Base-by-base conservation (phyloP, 2,888 invertebrate species). In the Coronaproctus castanopsis region DNA sequence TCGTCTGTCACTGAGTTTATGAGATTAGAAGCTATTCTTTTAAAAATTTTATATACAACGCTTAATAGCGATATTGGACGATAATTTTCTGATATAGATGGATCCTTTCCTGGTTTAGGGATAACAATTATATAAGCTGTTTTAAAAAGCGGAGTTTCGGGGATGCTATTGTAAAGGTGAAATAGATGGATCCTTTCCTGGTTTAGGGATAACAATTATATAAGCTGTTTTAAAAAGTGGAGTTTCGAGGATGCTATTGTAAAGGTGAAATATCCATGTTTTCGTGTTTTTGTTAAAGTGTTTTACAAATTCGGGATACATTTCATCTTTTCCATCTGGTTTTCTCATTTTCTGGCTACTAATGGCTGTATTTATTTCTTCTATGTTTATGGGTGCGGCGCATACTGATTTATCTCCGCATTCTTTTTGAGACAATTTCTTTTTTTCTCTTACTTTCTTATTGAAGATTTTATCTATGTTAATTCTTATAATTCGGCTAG, bases 41-140 rank as follows among this genome's bases (percentile, higher is more conserved):
- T 54, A 54, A 58, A 50, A 22, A 54, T 36, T 55, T 58, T 55
- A 24, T 59, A 59, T 50, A 54, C 51, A 20, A 50, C 58, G 53
- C 59, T 59, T 49, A 59, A 52, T 51, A 59, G 59, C 48, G 56
- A 24, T 56, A 56, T 59, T 36, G 14, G 36, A 14, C 14, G 36
- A 36, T 36, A 36, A 36, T 55, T 22, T 18, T 52, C 52, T 22
- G 36, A 23, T 21, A 24, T 52, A 50, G 19, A 18, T 20, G 20
- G 51, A 21, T 24, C 19, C 52, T 52, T 52, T 21, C 52, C 52
- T 21, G 52, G n/a, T 21, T 52, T 52, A 8, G 52, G 52, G 21
- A 52, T 52, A n/a, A 19, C 52, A 36, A 36, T 36, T 36, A 36
- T 36, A 8, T 36, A 8, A 36, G 36, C 5, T 36, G 36, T 36